Evolutionary conservation across 2,888 invertebrate species (phyloP).

Genomic region (Phyto melanocephala): DNA sequence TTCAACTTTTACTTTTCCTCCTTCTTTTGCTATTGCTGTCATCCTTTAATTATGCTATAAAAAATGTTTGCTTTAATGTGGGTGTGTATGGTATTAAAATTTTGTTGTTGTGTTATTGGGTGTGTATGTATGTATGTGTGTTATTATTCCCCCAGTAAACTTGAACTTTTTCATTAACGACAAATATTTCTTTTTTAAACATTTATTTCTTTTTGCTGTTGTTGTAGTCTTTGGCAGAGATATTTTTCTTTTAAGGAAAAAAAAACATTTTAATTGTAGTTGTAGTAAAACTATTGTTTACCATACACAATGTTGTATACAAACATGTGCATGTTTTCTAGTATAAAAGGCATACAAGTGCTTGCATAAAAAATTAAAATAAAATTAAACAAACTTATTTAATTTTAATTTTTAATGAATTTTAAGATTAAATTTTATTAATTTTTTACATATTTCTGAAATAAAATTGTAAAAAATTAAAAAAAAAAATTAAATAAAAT

Average conservation of each 20-base stretch:
- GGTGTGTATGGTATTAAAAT: background rate
- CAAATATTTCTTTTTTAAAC: constrained; percentile 6
- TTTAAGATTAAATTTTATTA: constrained; percentile 20
- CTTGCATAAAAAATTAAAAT: background rate
- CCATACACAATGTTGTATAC: background rate
- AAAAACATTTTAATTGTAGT: background rate
- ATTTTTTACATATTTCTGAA: too few relatives aligned
- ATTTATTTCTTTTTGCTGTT: background rate
- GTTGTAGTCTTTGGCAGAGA: background rate
- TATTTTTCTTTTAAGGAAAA: background rate
- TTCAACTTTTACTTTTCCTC: background rate
- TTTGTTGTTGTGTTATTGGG: background rate
- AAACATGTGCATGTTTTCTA: background rate
- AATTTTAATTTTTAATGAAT: background rate
- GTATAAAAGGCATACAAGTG: background rate
- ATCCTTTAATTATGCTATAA: constrained; percentile 8
- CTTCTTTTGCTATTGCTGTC: background rate
- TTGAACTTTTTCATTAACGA: constrained; percentile 45
- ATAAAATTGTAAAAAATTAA: too few relatives aligned
- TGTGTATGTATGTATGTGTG: background rate
- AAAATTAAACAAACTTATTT: background rate
- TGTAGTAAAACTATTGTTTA: background rate
- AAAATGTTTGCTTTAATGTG: background rate
- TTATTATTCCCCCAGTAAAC: constrained; percentile 11
- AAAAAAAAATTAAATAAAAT: too few relatives aligned